Evolutionary conservation across 2,113 vertebrate species (phyloP).

Genomic region (Grammomys surdaster): DNA sequence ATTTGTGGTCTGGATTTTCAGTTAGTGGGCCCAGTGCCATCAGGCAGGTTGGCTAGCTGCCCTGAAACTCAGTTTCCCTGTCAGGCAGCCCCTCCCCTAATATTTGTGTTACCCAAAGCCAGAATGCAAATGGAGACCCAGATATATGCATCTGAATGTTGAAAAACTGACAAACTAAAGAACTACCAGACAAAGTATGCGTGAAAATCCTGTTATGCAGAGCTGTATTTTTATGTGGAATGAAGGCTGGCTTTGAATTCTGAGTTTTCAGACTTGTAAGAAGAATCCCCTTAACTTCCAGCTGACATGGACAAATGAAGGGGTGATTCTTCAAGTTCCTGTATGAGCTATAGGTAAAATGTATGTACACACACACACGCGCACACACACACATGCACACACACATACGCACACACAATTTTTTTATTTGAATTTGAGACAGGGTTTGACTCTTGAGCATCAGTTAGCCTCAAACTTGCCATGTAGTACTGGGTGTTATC

Average conservation of each 20-base stretch:
- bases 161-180: not conserved
- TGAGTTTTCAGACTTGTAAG: not conserved
- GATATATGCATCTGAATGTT: not conserved
- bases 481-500: not conserved
- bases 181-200: too few species aligned
- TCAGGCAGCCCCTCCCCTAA: not conserved
- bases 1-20: not conserved
- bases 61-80: not conserved
- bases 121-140: not conserved
- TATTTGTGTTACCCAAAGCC: not conserved
- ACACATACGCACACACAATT: not conserved
- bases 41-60: not conserved
- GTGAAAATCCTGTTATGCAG: not conserved
- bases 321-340: accelerated
- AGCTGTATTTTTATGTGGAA: not conserved
- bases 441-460: not conserved
- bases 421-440: not conserved
- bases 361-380: not conserved
- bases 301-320: too few species aligned
- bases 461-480: not conserved
- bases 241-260: not conserved
- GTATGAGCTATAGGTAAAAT: not conserved
- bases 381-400: not conserved
- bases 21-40: too few species aligned
- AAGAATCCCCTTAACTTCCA: not conserved